Evolutionary conservation across 2,888 invertebrate species (phyloP), one percentile per base, ranked within the genome.

Genomic region (Melanchra persicariae): DNA sequence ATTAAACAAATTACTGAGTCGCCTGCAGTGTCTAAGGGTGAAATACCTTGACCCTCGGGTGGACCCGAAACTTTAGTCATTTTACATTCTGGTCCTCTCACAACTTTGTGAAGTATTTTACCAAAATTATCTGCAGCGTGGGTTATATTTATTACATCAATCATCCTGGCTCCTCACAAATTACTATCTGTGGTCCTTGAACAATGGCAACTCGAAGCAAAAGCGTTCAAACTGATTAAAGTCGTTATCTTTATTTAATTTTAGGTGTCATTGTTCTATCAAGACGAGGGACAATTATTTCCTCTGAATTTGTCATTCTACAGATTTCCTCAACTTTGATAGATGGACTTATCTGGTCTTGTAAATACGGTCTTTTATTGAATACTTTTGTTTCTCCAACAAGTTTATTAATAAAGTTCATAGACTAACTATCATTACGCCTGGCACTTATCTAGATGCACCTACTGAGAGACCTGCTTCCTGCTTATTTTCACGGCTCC

Each of bases 371-470:
- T 34, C 37, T 2, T 22, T 22, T 47, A n/a, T 43, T 26, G 8
- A 66, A 26, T 37, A 0, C 22, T 9, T 47, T 54, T 22, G 15
- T 57, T 30, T 47, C 22, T 22, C 10, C 6, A 22, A 19, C 5
- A 26, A 6, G 19, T 43, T 47, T 43, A 66, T 61, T 26, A 47
- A 65, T 62, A 26, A 12, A 34, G 22, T 37, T 24, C n/a, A 47
- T 34, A 52, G 22, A 45, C 37, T 45, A 57, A 63, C 26, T 37
- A 51, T 70, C 49, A 70, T 30, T 51, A 57, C 62, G 49, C 34
- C 63, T 84, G 77, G 77, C 77, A 40, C 15, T 24, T n/a, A 54
- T 77, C 84, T 74, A 77, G 76, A 69, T 81, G 72, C 61, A 22
- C 17, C 17, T 40, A 17, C 34, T 55, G 40, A 45, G 62, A 51